Conservation (phyloP, 1,140 invertebrate species). For the Cecropterus lyciades region DNA sequence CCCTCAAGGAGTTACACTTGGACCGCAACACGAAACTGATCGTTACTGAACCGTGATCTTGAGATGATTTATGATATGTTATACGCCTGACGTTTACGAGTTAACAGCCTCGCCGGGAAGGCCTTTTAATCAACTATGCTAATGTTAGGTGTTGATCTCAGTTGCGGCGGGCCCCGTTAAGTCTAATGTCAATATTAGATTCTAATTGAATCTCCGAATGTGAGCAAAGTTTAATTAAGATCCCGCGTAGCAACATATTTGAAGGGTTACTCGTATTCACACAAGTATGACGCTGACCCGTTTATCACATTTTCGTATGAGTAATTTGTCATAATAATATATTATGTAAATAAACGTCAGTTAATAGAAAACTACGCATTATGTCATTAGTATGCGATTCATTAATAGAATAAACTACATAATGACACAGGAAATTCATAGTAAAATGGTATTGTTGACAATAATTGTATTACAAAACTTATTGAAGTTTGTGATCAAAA, state of each 20-base stretch:
- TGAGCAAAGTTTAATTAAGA: constrained; percentile 70
- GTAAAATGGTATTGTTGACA: no score
- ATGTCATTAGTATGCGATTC: no score
- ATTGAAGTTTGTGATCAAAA: no score
- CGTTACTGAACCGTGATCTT: constrained; percentile 73
- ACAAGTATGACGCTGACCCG: constrained; percentile 38
- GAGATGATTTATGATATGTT: constrained; percentile 83
- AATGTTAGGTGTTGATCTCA: constrained; percentile 76
- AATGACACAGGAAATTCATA: no score
- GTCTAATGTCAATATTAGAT: constrained; percentile 71
- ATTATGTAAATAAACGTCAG: no score
- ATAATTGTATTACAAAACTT: no score
- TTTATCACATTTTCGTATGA: constrained; percentile 41
- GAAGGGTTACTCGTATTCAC: constrained; percentile 44
- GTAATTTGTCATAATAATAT: neutral
- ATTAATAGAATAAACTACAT: no score
- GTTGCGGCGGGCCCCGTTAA: constrained; percentile 55
- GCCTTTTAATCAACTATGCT: constrained; percentile 83
- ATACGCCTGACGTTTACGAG: constrained; percentile 78
- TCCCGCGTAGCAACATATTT: constrained; percentile 44
- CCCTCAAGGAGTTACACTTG: constrained; percentile 45
- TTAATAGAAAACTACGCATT: no score
- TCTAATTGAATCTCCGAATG: constrained; percentile 74
- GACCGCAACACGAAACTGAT: constrained; percentile 50
- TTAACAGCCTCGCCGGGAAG: constrained; percentile 70